These are phyloP conservation scores for Agriopis aurantiaria DNA, from an alignment of 2,888 invertebrate species.

Conservation along the genomic window DNA sequence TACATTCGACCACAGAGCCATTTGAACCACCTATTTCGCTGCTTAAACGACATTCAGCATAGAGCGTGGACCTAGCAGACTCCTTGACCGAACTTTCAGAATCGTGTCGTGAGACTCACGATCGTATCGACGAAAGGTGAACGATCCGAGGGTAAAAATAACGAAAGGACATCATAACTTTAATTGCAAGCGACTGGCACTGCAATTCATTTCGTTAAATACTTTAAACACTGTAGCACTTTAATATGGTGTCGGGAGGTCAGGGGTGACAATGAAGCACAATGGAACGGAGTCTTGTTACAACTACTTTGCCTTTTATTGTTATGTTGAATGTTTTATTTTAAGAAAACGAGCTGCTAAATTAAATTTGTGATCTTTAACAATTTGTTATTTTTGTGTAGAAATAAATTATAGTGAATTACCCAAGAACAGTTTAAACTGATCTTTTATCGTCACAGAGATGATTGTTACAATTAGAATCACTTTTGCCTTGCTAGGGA, in stretches of 20 bases:
- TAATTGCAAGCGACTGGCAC: constrained; percentile 47
- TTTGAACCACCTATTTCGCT: neutral
- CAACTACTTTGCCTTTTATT: neutral
- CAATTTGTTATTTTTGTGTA: no score
- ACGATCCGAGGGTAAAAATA: constrained; percentile 67
- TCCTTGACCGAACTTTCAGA: constrained; percentile 42
- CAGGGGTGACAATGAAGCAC: constrained; percentile 21
- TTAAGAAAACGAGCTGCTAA: neutral
- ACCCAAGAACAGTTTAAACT: no score
- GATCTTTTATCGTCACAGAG: no score
- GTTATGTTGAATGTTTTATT: neutral
- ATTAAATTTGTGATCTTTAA: neutral
- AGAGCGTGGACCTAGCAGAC: constrained; percentile 22
- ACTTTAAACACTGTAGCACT: constrained; percentile 1
- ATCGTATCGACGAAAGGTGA: constrained; percentile 55
- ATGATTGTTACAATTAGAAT: no score
- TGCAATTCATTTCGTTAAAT: constrained; percentile 8
- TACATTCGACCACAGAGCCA: neutral
- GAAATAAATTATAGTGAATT: no score
- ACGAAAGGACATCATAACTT: constrained; percentile 63
- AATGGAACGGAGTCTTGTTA: constrained; percentile 16
- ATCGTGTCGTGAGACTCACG: constrained; percentile 46
- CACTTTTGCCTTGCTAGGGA: no score
- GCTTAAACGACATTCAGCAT: neutral
- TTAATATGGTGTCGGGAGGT: constrained; percentile 16